These are phyloP conservation scores for Scomber japonicus DNA, from an alignment of 2,113 vertebrate species.

Conservation along the genomic window DNA sequence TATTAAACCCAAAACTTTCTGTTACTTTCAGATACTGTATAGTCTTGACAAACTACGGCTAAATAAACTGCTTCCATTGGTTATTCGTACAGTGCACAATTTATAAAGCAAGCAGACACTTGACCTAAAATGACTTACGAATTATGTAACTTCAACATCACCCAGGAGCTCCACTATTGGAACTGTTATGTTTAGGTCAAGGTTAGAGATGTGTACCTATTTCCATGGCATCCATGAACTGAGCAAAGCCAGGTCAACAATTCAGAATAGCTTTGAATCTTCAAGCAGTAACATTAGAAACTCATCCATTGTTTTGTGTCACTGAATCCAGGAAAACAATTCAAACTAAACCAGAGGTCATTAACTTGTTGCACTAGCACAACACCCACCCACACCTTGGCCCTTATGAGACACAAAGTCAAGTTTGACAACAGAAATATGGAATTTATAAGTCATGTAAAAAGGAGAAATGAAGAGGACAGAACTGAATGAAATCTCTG, in stretches of 20 bases:
- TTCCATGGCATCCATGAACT: conserved; percentile 40
- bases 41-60: no score
- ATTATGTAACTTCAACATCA: no score
- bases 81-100: no score
- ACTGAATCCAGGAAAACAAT: conserved; percentile 1
- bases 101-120: no score
- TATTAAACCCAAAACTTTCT: no score
- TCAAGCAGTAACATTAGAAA: not conserved
- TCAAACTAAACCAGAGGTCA: not conserved
- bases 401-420: no score
- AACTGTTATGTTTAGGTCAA: no score
- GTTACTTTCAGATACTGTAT: no score
- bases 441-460: not conserved
- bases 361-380: not conserved
- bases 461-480: not conserved
- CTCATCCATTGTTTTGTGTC: not conserved
- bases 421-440: no score
- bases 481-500: not conserved
- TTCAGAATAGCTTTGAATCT: not conserved
- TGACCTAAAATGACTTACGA: no score
- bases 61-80: no score
- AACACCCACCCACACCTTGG: not conserved
- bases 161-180: no score
- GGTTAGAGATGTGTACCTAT: not conserved
- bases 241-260: not conserved